These are phyloP conservation scores for Alca torda DNA, from an alignment of 2,797 vertebrate genomes.

Conservation along the genomic window DNA sequence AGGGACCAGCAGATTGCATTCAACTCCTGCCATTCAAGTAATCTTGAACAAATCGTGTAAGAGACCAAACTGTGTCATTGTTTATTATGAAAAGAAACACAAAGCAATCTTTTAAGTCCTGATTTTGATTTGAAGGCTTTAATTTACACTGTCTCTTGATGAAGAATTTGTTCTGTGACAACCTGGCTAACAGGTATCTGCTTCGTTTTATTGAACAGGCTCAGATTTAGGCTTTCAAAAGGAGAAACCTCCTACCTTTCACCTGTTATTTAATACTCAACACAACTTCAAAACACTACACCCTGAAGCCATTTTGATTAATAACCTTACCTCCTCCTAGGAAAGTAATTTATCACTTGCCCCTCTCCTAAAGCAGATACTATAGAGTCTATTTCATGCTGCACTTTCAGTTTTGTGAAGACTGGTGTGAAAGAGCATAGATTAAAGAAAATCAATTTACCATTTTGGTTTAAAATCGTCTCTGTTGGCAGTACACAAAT, in stretches of 20 bases:
- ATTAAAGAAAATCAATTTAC: background rate
- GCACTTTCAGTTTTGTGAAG: slow-evolving; percentile 6
- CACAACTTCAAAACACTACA: background rate
- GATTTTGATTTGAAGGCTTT: slow-evolving; percentile 62
- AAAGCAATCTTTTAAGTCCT: slow-evolving; percentile 50
- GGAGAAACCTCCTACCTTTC: background rate
- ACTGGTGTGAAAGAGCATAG: background rate
- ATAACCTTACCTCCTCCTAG: background rate
- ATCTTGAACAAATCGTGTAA: background rate
- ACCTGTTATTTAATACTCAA: slow-evolving; percentile 41
- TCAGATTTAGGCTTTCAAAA: slow-evolving; percentile 49
- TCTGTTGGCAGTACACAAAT: background rate
- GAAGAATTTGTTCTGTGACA: slow-evolving; percentile 44
- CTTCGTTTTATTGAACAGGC: slow-evolving; percentile 62
- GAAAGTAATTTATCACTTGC: slow-evolving; percentile 13
- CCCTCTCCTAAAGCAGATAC: background rate
- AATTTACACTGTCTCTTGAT: slow-evolving; percentile 56
- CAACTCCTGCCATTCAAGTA: slow-evolving; percentile 20
- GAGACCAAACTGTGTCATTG: background rate
- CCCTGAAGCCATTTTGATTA: slow-evolving; percentile 36
- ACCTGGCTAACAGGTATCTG: slow-evolving; percentile 44
- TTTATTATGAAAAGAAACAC: slow-evolving; percentile 49
- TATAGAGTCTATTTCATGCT: background rate
- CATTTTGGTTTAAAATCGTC: background rate
- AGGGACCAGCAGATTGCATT: background rate